Conservation (phyloP, 2,888 invertebrate genomes). For the Ochropacha duplaris region DNA sequence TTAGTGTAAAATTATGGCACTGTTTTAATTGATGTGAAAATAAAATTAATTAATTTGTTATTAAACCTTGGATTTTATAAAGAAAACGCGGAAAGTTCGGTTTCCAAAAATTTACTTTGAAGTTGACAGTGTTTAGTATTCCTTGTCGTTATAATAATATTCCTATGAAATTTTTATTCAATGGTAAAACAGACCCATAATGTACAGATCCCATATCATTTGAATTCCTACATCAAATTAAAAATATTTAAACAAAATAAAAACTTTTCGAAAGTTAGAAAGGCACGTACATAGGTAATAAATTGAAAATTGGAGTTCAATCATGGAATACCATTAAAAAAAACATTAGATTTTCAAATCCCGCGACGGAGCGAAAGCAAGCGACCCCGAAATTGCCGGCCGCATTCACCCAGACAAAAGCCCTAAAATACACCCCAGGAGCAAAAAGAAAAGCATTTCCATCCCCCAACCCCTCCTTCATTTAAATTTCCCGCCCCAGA, state of each 20-base stretch:
- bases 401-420: slow-evolving; percentile 83
- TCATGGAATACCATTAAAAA: slow-evolving; percentile 41
- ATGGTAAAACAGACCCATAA: too few species aligned
- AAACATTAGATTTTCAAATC: slow-evolving; percentile 67
- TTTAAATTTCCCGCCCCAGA: slow-evolving; percentile 80
- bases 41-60: too few species aligned
- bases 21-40: too few species aligned
- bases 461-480: slow-evolving; percentile 77
- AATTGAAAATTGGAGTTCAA: slow-evolving; percentile 19
- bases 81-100: neutral
- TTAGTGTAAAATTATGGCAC: neutral
- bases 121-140: neutral
- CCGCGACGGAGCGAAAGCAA: slow-evolving; percentile 70
- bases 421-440: slow-evolving; percentile 78
- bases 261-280: slow-evolving; percentile 7
- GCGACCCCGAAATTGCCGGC: slow-evolving; percentile 81
- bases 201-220: too few species aligned
- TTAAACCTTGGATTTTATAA: too few species aligned
- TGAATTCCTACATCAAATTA: neutral
- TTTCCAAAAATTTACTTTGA: neutral
- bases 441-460: slow-evolving; percentile 81
- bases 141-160: neutral
- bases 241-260: neutral
- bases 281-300: slow-evolving; percentile 8
- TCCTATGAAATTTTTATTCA: too few species aligned